Percentiles rank a stretch among this genome's conserved stretches.
Conservation (phyloP, 2,113 vertebrate genomes). For the Bambusicola thoracicus region DNA sequence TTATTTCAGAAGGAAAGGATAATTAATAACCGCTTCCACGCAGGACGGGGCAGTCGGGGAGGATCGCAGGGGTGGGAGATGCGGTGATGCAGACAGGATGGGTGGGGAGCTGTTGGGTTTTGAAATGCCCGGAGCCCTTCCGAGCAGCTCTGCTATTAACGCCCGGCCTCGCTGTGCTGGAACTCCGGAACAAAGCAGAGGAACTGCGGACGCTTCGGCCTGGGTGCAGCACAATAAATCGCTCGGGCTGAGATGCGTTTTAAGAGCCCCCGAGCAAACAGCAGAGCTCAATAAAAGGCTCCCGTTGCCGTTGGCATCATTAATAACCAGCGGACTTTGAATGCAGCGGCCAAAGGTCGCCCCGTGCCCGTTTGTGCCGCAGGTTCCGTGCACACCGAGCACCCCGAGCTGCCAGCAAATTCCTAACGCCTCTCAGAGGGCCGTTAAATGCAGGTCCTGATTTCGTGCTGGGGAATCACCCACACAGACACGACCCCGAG, state of each 20-base stretch:
- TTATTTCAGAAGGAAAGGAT: not conserved
- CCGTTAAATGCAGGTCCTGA: not conserved
- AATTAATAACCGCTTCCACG: rapidly evolving
- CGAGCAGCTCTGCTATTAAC: not conserved
- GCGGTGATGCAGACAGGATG: not conserved
- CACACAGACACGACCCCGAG: rapidly evolving
- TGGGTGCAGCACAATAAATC: not conserved
- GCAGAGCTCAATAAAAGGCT: not conserved
- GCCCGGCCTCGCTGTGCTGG: rapidly evolving
- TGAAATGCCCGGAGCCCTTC: not conserved
- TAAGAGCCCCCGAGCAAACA: not conserved
- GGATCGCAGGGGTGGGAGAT: not conserved
- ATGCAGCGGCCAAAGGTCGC: not conserved
- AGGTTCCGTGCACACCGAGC: not conserved
- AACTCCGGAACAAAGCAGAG: not conserved
- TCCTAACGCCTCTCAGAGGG: not conserved
- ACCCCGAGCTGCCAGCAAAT: not conserved
- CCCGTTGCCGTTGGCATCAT: not conserved
- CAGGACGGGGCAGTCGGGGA: rapidly evolving
- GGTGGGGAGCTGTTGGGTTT: not conserved
- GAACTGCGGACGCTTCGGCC: not conserved
- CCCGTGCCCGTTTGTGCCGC: not conserved
- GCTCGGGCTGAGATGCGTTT: not conserved
- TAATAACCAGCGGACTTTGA: not conserved
- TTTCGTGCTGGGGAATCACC: rapidly evolving